Evolutionary conservation across 2,797 vertebrate genomes (phyloP).

Genomic region (Silurus lanzhouensis): DNA sequence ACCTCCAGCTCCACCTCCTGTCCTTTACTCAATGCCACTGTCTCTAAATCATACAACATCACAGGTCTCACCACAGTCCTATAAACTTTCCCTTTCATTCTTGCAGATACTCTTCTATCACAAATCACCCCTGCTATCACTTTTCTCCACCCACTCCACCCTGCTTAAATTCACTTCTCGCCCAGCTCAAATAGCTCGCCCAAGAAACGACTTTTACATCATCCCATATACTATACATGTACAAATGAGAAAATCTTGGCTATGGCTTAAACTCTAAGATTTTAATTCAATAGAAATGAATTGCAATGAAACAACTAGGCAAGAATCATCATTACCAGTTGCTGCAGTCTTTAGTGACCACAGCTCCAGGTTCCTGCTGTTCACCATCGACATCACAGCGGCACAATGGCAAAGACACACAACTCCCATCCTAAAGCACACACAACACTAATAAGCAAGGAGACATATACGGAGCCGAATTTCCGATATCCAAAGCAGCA

Average conservation of each 20-base stretch:
- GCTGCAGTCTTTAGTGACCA: slow-evolving; percentile 74
- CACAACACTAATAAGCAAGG: not conserved
- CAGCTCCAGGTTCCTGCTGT: slow-evolving; percentile 70
- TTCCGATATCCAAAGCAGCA: slow-evolving; percentile 20
- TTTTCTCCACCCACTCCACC: no score
- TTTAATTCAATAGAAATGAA: not conserved
- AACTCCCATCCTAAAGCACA: slow-evolving; percentile 72
- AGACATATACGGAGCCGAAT: not conserved
- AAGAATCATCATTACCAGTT: slow-evolving; percentile 74
- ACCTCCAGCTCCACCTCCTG: no score
- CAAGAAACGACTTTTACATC: not conserved
- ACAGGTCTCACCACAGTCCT: no score
- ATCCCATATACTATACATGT: not conserved
- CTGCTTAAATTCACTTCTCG: not conserved
- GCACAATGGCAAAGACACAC: slow-evolving; percentile 74
- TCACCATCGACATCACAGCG: slow-evolving; percentile 74
- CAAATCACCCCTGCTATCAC: no score
- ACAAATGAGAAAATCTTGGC: not conserved
- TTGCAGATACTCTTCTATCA: no score
- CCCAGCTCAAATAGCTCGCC: not conserved
- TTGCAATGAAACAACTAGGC: not conserved
- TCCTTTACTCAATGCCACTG: no score
- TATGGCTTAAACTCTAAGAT: not conserved
- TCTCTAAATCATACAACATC: no score
- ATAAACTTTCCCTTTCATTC: no score